Conservation (phyloP, 2,797 vertebrate species). For the Myiothlypis chrysogaster region DNA sequence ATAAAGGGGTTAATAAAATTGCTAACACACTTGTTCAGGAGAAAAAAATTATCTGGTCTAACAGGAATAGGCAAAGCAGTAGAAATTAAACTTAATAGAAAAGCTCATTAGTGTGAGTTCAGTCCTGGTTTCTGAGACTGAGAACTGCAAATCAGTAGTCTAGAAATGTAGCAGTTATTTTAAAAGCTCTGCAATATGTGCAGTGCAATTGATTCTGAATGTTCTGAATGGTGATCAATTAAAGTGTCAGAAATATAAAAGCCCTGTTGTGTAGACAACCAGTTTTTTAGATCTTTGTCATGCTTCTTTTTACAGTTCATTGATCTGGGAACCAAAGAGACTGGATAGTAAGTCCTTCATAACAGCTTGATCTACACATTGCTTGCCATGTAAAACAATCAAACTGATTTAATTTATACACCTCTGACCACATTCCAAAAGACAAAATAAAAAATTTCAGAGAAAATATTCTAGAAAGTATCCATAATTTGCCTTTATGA, state of each 20-base stretch:
- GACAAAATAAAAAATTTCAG: neutral
- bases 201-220: neutral
- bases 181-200: neutral
- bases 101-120: rapidly evolving
- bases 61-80: neutral
- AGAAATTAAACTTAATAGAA: neutral
- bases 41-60: neutral
- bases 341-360: neutral
- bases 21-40: neutral
- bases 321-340: neutral
- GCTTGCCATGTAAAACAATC: neutral
- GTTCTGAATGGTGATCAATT: neutral
- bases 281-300: neutral
- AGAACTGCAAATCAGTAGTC: neutral
- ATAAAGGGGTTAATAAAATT: neutral
- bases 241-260: neutral
- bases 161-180: neutral
- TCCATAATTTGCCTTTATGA: neutral
- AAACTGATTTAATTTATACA: neutral
- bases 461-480: neutral
- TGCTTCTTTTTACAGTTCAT: neutral
- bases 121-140: neutral
- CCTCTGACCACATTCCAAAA: neutral
- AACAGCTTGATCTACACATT: neutral
- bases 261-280: neutral